Evolutionary conservation across 2,888 invertebrate species (phyloP), one percentile per base, ranked within the genome.

Genomic region (Ephialtes manifestator): DNA sequence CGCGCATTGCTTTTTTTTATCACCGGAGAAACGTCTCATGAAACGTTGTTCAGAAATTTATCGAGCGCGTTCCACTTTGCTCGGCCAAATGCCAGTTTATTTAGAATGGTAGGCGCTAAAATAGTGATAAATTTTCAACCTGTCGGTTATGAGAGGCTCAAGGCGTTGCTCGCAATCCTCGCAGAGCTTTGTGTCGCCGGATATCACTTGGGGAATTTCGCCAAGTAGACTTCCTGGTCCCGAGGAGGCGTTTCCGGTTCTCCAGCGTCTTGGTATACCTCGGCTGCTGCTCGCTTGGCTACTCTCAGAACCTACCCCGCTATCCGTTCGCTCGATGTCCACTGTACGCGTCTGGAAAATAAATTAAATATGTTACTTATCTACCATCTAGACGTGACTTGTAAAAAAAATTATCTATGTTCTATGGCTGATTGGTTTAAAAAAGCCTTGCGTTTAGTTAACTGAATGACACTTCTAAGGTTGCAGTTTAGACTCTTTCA

Each of bases 241-340:
- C 94, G 89, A 94, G 95, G 94, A 87, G 60, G 58, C 87, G 76
- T 90, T 92, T 87, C 91, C 91, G 83, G 90, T 83, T 82, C 93
- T 89, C 93, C 93, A 93, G 43, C 94, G 90, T 84, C 94, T 90
- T 15, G 89, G 88, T 28, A 91, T 88, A 15, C 90, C 90, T 94
- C 96, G 94, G 93, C 97, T 97, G 90, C 98, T 95, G 79, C 97
- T 97, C 80, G 97, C 97, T 93, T 98, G 98, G 93, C 97, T 97
- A 8, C 98, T 98, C 94, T 98, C 98, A 4, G 98, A 98, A 70
- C 98, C 98, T 1, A 98, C 98, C 2, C 98, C 98, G 20, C 98
- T 98, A 94, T 98, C 98, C 91, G 98, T 98, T 87, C 98, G 95
- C 95, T 98, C 98, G 88, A 98, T 97, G 93, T 98, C 98, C 3